Conservation (phyloP, 2,113 vertebrate species). For the Mus spicilegus region DNA sequence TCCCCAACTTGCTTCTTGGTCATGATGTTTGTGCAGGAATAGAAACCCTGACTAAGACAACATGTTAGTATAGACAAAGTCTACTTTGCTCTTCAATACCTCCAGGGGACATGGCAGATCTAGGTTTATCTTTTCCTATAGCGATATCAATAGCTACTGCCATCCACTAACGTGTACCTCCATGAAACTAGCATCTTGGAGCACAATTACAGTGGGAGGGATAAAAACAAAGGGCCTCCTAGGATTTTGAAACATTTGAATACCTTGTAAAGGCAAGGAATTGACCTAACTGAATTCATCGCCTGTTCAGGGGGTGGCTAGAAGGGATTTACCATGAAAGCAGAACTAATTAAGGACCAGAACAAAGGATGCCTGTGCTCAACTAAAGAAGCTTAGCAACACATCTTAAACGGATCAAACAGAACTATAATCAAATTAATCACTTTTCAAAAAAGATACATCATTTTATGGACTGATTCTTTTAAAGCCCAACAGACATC, state of each 20-base stretch:
- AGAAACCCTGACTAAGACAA: too few relatives aligned
- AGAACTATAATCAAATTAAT: background rate
- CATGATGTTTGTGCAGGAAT: too few relatives aligned
- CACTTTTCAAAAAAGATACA: background rate
- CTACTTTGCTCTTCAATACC: background rate
- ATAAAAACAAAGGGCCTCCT: background rate
- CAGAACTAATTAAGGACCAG: background rate
- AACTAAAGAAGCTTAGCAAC: background rate
- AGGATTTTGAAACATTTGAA: background rate
- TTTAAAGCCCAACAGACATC: background rate
- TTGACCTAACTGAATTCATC: background rate
- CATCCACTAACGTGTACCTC: background rate
- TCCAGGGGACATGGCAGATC: background rate
- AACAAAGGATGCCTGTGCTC: background rate
- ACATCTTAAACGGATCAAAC: background rate
- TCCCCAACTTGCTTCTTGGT: too few relatives aligned
- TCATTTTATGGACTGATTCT: background rate
- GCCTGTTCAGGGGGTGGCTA: background rate
- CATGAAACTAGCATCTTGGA: background rate
- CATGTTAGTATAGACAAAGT: background rate
- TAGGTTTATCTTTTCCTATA: background rate
- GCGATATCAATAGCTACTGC: too few relatives aligned
- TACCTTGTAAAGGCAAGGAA: background rate
- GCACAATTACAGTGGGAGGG: background rate
- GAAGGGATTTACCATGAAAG: background rate